Evolutionary conservation across 2,113 vertebrate genomes (phyloP).

Genomic region (Ammodytes dubius): DNA sequence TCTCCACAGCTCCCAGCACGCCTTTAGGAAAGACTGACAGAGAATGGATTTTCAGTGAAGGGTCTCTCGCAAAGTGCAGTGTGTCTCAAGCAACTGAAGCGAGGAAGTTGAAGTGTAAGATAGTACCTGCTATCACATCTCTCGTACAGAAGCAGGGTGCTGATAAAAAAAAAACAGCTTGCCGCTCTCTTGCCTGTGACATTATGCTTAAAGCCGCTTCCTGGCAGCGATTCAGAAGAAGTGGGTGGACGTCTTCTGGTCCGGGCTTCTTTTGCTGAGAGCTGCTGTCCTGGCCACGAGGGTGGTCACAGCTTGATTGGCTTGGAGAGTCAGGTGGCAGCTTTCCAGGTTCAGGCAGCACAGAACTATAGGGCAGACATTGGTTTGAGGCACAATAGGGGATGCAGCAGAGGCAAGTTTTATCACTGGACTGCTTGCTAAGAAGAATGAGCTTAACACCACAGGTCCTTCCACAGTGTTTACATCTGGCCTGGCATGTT

Average conservation of each 20-base stretch:
- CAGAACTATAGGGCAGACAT: conserved; percentile 4
- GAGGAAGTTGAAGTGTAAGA: conserved; percentile 39
- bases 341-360: conserved; percentile 44
- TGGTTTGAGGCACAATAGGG: conserved; percentile 32
- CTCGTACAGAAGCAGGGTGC: conserved; percentile 19
- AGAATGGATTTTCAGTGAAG: conserved; percentile 44
- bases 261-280: conserved; percentile 32
- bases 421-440: conserved; percentile 8
- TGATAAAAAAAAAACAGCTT: conserved; percentile 69
- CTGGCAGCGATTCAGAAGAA: conserved; percentile 52
- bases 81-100: conserved; percentile 45
- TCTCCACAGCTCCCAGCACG: conserved; percentile 47
- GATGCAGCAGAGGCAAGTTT: conserved; percentile 13
- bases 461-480: conserved; percentile 19
- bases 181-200: conserved; percentile 56
- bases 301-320: conserved; percentile 39
- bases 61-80: conserved; percentile 40
- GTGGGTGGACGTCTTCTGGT: conserved; percentile 28
- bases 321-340: conserved; percentile 41
- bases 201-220: conserved; percentile 54
- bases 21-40: conserved; percentile 27
- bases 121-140: conserved; percentile 42
- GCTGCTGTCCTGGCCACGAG: conserved; percentile 18
- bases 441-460: conserved; percentile 21
- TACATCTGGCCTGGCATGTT: conserved; percentile 40